Conservation (phyloP, 2,888 invertebrate genomes). For the Pyrochroa serraticornis region DNA sequence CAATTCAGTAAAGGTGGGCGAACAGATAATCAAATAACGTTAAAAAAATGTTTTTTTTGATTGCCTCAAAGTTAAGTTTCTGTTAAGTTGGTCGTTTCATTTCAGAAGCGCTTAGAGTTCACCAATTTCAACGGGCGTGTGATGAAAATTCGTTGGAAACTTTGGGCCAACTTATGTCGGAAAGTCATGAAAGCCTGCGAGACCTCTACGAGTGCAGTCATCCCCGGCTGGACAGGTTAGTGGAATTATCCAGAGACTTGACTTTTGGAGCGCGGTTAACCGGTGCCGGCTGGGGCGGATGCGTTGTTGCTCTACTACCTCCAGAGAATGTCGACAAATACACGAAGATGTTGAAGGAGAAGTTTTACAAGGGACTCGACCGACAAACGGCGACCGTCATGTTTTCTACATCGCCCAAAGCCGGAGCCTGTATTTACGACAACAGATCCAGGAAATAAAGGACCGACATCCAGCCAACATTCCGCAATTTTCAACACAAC, state of each 20-base stretch:
- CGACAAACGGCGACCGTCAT: slow-evolving; percentile 51
- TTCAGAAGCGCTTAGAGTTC: slow-evolving; percentile 84
- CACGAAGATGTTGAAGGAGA: slow-evolving; percentile 69
- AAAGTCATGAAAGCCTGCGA: slow-evolving; percentile 86
- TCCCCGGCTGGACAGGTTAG: slow-evolving; percentile 80
- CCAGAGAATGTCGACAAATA: slow-evolving; percentile 70
- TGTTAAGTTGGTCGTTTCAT: too few relatives aligned
- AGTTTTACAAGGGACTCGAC: slow-evolving; percentile 68
- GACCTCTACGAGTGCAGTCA: slow-evolving; percentile 94
- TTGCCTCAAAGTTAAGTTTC: too few relatives aligned
- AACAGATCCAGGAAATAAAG: background rate
- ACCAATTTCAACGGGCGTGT: slow-evolving; percentile 67
- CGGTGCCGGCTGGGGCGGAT: slow-evolving; percentile 98
- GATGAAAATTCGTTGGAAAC: slow-evolving; percentile 58
- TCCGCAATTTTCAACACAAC: background rate
- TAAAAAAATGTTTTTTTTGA: too few relatives aligned
- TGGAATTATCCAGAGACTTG: slow-evolving; percentile 70
- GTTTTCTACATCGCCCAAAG: slow-evolving; percentile 73
- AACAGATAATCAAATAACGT: too few relatives aligned
- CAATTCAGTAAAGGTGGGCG: too few relatives aligned
- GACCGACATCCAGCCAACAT: background rate
- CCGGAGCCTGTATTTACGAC: slow-evolving; percentile 62
- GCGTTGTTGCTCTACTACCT: slow-evolving; percentile 84
- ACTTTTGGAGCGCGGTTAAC: slow-evolving; percentile 86
- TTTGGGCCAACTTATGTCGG: slow-evolving; percentile 84